These are phyloP conservation scores for Rotaria macrura DNA, from an alignment of 2,888 invertebrate genomes.

Conservation along the genomic window DNA sequence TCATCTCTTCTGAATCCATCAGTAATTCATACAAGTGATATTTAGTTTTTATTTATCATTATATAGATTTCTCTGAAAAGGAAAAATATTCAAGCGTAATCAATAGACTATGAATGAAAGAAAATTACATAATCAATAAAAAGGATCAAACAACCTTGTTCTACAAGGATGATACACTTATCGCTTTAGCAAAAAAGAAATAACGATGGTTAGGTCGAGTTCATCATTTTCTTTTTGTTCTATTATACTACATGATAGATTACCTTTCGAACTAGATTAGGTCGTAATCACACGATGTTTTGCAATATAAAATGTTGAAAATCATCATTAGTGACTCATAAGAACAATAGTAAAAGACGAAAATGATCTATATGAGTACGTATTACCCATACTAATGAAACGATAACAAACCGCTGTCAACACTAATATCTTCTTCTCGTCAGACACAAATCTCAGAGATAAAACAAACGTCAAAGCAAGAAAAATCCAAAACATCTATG, in stretches of 20 bases:
- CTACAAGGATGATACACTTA: not conserved
- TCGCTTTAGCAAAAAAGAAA: not conserved
- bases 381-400: not conserved
- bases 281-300: too few species aligned
- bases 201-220: not conserved
- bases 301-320: too few species aligned
- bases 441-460: not conserved
- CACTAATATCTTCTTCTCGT: not conserved
- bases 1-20: not conserved
- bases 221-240: not conserved
- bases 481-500: not conserved
- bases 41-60: not conserved
- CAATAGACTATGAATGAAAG: not conserved
- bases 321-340: too few species aligned
- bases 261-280: not conserved
- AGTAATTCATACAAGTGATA: not conserved
- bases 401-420: not conserved
- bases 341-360: too few species aligned
- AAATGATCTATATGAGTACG: not conserved
- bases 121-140: not conserved
- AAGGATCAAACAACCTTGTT: not conserved
- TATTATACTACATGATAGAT: not conserved
- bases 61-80: not conserved
- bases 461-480: too few species aligned
- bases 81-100: not conserved